phyloP scores from a whole-genome alignment of 2,113 vertebrate genomes.

The Alosa alosa region DNA sequence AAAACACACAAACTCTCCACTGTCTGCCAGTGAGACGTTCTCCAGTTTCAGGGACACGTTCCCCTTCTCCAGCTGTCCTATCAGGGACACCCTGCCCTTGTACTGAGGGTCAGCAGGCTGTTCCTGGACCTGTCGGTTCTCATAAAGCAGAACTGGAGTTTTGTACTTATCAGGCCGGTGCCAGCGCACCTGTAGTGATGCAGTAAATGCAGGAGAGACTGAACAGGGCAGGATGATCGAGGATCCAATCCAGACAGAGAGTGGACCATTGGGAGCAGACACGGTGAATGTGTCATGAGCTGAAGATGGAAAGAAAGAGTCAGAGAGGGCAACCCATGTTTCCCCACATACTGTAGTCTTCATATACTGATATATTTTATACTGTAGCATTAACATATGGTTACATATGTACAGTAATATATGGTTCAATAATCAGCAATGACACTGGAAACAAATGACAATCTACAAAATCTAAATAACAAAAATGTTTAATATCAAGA shows the following conservation, averaged over 20 bases:
- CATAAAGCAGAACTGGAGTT: conserved; percentile 5
- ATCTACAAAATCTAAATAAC: too few relatives aligned
- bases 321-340: not conserved
- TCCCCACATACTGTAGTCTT: not conserved
- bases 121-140: not conserved
- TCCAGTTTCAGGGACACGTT: not conserved
- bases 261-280: not conserved
- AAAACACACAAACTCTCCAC: not conserved
- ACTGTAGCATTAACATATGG: too few relatives aligned
- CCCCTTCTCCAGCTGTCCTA: not conserved
- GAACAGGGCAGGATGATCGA: not conserved
- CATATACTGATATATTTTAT: too few relatives aligned
- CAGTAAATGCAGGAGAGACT: not conserved
- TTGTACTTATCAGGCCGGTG: not conserved
- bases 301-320: not conserved
- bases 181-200: not conserved
- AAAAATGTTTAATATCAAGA: too few relatives aligned
- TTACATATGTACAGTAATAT: too few relatives aligned
- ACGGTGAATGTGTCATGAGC: not conserved
- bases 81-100: not conserved
- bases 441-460: too few relatives aligned
- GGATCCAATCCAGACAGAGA: not conserved
- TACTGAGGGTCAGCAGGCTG: not conserved
- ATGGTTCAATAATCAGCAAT: too few relatives aligned
- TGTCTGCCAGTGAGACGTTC: not conserved